Base-by-base conservation (phyloP, 2,888 invertebrate species). In the Sicus ferrugineus region DNA sequence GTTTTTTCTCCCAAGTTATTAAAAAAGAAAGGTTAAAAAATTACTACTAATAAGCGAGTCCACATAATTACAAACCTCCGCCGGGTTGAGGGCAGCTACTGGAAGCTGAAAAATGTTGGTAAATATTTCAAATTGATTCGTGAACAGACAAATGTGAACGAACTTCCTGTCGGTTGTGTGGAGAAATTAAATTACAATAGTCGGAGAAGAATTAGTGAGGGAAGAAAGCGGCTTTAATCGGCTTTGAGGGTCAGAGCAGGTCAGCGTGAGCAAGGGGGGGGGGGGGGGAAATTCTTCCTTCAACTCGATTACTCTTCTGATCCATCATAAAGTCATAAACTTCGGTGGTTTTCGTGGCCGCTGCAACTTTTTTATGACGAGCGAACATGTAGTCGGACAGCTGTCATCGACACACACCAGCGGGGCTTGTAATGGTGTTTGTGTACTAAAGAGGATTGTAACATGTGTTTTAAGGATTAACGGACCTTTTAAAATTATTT, bases 271-370 rank as follows among this genome's bases (percentile, higher is more conserved):
- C n/a, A n/a, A n/a, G n/a, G n/a, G n/a, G n/a, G n/a, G n/a, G n/a
- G n/a, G n/a, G n/a, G n/a, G n/a, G n/a, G n/a, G n/a, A n/a, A 42
- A 46, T 19, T 19, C 28, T 54, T 28, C 26, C 54, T 23, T 23
- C 9, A 3, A 9, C 16, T 54, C 19, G 50, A 28, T 11, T 28
- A 21, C 54, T 5, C 28, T 54, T 54, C 59, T 48, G 48, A 67
- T 58, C 67, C 46, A 58, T 59, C 67, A 67, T 31, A 30, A 48
- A 67, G 58, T 67, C 58, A 67, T 67, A 4, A 42, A 16, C 42
- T 7, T 7, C 42, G 5, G 5, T 2, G 11, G 42, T 9, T 9
- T 42, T 42, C 16, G 42, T 42, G 1, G 11, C 16, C 11, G 4
- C 16, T 3, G 42, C 11, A 3, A 1, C 14, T 42, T 42, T 16